These are phyloP conservation scores for Ibidorhyncha struthersii DNA, from an alignment of 2,113 vertebrate genomes.

Conservation along the genomic window DNA sequence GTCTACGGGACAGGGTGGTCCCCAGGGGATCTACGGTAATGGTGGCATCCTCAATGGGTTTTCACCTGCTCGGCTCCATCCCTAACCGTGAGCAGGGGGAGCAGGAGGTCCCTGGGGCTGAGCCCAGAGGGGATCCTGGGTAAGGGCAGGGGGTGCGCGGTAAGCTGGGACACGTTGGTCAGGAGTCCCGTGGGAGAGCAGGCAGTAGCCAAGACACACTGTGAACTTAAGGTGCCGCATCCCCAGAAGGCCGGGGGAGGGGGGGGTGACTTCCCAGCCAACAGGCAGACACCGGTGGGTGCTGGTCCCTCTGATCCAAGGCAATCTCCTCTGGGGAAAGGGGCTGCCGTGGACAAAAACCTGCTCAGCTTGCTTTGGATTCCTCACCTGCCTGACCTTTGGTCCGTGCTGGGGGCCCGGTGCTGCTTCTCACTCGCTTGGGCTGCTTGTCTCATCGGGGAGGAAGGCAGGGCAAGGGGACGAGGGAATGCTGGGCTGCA, in stretches of 20 bases:
- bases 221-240: background rate
- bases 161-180: fast-evolving
- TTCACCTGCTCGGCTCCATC: background rate
- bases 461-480: fast-evolving
- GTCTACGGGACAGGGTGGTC: conserved; percentile 72
- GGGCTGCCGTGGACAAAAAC: background rate
- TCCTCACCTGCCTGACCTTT: background rate
- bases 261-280: background rate
- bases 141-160: background rate
- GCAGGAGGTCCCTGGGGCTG: background rate
- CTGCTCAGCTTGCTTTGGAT: background rate
- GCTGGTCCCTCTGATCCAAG: background rate
- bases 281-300: fast-evolving
- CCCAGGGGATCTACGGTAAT: conserved; percentile 78
- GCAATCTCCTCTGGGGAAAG: background rate
- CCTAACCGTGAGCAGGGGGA: background rate
- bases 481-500: background rate
- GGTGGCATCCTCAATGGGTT: background rate
- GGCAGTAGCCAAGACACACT: background rate
- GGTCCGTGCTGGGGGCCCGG: fast-evolving
- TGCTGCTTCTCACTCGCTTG: fast-evolving
- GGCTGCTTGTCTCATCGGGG: background rate
- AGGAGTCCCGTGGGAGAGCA: background rate
- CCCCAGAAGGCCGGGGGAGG: fast-evolving
- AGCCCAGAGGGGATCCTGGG: fast-evolving